phyloP scores from a whole-genome alignment of 2,797 vertebrate species.

The Dryobates pubescens region DNA sequence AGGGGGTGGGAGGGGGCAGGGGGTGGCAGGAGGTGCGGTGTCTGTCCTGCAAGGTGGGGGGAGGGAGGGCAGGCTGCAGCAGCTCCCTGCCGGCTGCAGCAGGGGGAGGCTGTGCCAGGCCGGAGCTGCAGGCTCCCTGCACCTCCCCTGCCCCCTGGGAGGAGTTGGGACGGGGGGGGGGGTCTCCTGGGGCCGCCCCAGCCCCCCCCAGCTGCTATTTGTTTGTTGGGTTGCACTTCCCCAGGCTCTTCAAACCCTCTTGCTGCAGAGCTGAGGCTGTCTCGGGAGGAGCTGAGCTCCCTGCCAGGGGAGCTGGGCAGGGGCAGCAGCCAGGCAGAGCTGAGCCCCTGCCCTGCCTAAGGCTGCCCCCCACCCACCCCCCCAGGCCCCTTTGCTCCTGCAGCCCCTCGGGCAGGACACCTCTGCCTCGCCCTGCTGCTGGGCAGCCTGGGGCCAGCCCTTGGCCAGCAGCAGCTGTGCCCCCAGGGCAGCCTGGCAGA shows the following conservation, averaged over 20 bases:
- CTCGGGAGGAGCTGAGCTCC: slow-evolving; percentile 62
- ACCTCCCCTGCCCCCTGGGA: neutral
- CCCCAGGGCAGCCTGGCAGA: neutral
- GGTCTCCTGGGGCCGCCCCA: neutral
- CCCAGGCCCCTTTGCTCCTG: neutral
- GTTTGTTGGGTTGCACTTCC: slow-evolving; percentile 4
- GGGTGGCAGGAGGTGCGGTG: neutral
- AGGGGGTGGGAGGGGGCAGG: neutral
- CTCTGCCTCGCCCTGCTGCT: neutral
- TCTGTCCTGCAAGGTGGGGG: neutral
- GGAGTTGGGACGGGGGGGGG: neutral
- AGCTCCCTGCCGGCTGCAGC: neutral
- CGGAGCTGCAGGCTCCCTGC: neutral
- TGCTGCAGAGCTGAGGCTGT: neutral
- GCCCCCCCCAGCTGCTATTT: neutral
- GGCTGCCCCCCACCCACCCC: neutral
- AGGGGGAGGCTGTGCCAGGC: neutral
- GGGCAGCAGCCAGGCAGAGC: accelerated
- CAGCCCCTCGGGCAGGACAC: accelerated
- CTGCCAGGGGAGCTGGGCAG: neutral
- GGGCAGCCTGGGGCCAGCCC: neutral
- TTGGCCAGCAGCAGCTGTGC: neutral
- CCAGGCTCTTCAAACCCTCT: neutral
- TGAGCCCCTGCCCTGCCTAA: accelerated
- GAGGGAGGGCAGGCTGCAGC: neutral